phyloP scores from a whole-genome alignment of 2,888 invertebrate species.

The Mythimna impura region DNA sequence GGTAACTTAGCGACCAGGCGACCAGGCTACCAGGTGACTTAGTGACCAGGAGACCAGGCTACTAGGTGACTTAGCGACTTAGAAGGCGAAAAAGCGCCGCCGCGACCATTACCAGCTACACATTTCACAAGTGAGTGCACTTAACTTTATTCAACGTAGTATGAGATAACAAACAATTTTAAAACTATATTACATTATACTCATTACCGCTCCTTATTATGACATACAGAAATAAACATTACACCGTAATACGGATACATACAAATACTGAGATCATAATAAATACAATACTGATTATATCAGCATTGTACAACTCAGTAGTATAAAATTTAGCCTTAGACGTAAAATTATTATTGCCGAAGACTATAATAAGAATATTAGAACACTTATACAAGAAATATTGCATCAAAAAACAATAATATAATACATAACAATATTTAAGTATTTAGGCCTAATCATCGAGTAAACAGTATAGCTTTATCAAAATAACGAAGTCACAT shows the following conservation, averaged over 20 bases:
- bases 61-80: not conserved
- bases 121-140: slow-evolving; percentile 51
- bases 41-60: no score
- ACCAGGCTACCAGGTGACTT: no score
- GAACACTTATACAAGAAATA: slow-evolving; percentile 56
- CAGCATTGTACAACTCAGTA: slow-evolving; percentile 64
- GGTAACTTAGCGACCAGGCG: no score
- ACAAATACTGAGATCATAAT: slow-evolving; percentile 77
- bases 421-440: slow-evolving; percentile 53
- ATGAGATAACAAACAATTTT: slow-evolving; percentile 56
- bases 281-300: slow-evolving; percentile 72
- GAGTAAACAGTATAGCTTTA: slow-evolving; percentile 58
- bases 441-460: slow-evolving; percentile 66
- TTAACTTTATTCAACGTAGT: slow-evolving; percentile 41
- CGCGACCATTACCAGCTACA: slow-evolving; percentile 17
- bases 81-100: not conserved
- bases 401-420: slow-evolving; percentile 58
- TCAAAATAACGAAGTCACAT: slow-evolving; percentile 58
- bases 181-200: slow-evolving; percentile 48
- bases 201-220: slow-evolving; percentile 55
- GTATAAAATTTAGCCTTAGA: slow-evolving; percentile 67
- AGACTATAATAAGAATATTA: slow-evolving; percentile 58
- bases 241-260: slow-evolving; percentile 59
- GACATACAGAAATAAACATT: slow-evolving; percentile 53
- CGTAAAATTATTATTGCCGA: slow-evolving; percentile 69